phyloP scores from a whole-genome alignment of 2,888 invertebrate species.

The Galerucella pusilla region DNA sequence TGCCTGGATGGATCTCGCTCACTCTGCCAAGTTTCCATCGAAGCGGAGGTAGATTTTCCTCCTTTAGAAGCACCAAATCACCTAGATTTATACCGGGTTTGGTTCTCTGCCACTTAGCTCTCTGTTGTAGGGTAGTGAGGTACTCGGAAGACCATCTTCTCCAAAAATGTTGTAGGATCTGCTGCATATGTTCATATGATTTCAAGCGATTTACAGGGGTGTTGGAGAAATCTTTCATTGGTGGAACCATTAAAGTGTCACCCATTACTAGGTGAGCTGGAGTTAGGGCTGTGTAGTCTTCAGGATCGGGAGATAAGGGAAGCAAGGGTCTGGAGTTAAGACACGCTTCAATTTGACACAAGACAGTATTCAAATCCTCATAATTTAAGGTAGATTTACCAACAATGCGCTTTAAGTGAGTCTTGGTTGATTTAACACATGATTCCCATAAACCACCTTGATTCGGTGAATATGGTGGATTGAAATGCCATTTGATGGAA shows the following conservation, averaged over 20 bases:
- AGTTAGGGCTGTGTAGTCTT: neutral
- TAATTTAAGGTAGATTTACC: too few species aligned
- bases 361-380: too few species aligned
- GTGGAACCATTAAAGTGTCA: neutral
- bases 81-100: neutral
- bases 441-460: too few species aligned
- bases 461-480: too few species aligned
- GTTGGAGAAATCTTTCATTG: neutral
- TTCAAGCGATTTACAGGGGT: neutral
- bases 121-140: neutral
- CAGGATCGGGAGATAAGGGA: neutral
- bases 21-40: constrained; percentile 6
- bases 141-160: neutral
- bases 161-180: constrained; percentile 9
- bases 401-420: neutral
- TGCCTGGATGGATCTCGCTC: neutral
- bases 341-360: too few species aligned
- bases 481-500: too few species aligned
- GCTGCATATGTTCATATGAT: neutral
- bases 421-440: too few species aligned
- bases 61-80: constrained; percentile 7
- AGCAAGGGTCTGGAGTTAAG: too few species aligned
- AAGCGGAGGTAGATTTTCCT: neutral
- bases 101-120: neutral
- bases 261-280: constrained; percentile 11